Evolutionary conservation across 2,113 vertebrate genomes (phyloP), one percentile per base, ranked within the genome.

Genomic region (Semnornis frantzii): DNA sequence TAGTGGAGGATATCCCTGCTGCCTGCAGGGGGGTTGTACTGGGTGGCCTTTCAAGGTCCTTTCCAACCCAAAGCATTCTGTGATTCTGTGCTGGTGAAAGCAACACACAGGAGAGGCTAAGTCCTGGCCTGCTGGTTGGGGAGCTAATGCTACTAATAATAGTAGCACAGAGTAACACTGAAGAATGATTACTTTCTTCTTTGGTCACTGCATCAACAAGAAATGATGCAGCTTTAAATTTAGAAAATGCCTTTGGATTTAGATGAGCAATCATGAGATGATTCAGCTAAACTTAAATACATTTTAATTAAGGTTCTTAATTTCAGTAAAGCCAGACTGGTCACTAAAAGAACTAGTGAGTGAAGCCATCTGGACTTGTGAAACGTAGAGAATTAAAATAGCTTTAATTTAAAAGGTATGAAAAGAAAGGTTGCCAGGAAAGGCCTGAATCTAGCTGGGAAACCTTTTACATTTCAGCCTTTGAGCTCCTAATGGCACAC

Each of bases 341-440:
- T 77, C 24, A 15, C 75, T 73, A 7, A 80, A 85, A 92, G 59
- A 73, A 30, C 58, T 83, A 59, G 63, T 82, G 85, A 65, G 69
- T 90, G 73, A 83, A 90, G 58, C 31, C 65, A 95, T 42, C 54
- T 48, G 76, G 60, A 70, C 85, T 94, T 93, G 90, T 92, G 93
- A 95, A 94, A 93, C 90, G 62, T 78, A 33, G 65, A 81, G 83
- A 83, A 78, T 83, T 81, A 83, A 62, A 92, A 18, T 59, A 19
- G 48, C 80, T 85, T 60, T 46, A 93, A 94, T 94, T 96, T 94
- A 95, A 78, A 91, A 96, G 88, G 80, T 30, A 71, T 44, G 76
- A 71, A 94, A 73, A 85, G 50, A 80, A 68, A 90, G 52, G 16
- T 8, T 91, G 28, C 33, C 77, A 80, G 79, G 63, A 74, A 81